Base-by-base conservation (phyloP, 1,140 invertebrate species). In the Nilaparvata lugens region DNA sequence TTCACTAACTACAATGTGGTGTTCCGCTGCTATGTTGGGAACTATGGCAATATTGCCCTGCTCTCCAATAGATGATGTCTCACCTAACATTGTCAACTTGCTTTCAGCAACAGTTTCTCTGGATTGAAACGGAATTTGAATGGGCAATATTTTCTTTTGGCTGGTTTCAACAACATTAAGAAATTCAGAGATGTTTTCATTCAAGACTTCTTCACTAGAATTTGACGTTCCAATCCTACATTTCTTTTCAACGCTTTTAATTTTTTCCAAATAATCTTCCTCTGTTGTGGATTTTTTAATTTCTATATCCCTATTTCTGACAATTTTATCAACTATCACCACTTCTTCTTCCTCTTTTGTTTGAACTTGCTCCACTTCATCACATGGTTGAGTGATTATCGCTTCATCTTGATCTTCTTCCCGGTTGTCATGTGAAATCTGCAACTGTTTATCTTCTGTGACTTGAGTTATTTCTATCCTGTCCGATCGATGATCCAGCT, bases 1-100 rank as follows among this genome's bases (percentile, higher is more conserved):
- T 19, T 75, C 67, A 14, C 73, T 72, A 69, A 73, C 72, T 60
- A 74, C 76, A 16, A 71, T 65, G 42, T 68, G 62, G 55, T 66
- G 60, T 19, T 63, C 64, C n/a, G 64, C 61, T n/a, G 60, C 66
- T 42, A 59, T 60, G 23, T 64, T 57, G 24, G 62, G 64, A 42
- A 68, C 28, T 13, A 63, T 51, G 19, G 58, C 25, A 6, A 68
- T 40, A 13, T 57, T 64, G 13, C 57, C 61, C 14, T 62, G 42
- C 23, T 64, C 65, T 14, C 28, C 24, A 14, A 11, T 19, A 21
- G 43, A 59, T 25, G 56, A 43, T 9, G 52, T 42, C 31, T 68
- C 64, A 43, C 62, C 64, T 7, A 69, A 52, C 19, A 65, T 16
- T 43, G 56, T 54, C 56, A 55, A 58, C 16, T 42, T 65, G 45